These are phyloP conservation scores for Nesidiocoris tenuis DNA, from an alignment of 2,888 invertebrate genomes.

Conservation along the genomic window DNA sequence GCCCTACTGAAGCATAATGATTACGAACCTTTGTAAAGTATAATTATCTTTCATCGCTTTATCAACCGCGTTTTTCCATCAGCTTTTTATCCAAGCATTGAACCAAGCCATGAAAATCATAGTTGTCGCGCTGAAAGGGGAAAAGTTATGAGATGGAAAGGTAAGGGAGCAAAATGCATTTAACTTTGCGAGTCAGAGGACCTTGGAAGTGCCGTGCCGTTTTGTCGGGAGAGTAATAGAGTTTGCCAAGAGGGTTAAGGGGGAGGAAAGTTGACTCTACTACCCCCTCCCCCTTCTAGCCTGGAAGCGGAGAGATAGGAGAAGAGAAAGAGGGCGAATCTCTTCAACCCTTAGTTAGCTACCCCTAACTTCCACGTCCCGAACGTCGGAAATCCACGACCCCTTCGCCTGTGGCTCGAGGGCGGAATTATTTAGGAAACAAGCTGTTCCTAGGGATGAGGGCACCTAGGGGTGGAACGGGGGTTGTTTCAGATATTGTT, in stretches of 20 bases:
- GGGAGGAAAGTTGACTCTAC: not conserved
- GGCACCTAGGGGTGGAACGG: not conserved
- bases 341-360: not conserved
- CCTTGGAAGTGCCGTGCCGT: no score
- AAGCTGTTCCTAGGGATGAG: not conserved
- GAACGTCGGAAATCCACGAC: not conserved
- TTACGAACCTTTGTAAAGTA: no score
- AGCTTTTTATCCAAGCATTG: no score
- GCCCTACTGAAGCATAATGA: no score
- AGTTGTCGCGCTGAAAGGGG: not conserved
- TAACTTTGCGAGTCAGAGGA: no score
- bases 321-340: not conserved
- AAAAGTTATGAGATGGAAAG: not conserved
- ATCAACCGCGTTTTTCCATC: no score
- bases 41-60: no score
- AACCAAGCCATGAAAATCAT: no score
- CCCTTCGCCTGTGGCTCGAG: not conserved
- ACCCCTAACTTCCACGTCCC: not conserved
- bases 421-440: not conserved
- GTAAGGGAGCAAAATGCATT: conserved; percentile 13
- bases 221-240: conserved; percentile 32
- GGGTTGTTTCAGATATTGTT: not conserved
- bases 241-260: conserved; percentile 22
- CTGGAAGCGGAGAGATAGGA: not conserved
- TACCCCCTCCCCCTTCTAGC: not conserved